Evolutionary conservation across 2,113 vertebrate species (phyloP).

Genomic region (Carassius gibelio): DNA sequence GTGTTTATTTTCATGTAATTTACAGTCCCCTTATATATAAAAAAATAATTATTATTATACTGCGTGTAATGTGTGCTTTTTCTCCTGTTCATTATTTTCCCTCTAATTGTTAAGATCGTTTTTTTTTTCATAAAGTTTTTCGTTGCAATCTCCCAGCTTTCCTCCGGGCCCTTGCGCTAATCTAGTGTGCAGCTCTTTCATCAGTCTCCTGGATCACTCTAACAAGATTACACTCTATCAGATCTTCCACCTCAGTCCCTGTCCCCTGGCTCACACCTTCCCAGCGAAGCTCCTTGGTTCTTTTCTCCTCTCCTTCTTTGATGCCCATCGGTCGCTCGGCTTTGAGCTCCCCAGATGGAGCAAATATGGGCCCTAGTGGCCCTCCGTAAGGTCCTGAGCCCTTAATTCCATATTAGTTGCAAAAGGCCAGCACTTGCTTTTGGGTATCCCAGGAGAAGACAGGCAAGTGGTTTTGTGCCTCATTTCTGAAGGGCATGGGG

Average conservation of each 20-base stretch:
- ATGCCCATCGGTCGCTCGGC: slow-evolving; percentile 69
- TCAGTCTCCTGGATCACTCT: slow-evolving; percentile 57
- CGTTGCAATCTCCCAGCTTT: not conserved
- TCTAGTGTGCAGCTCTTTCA: slow-evolving; percentile 48
- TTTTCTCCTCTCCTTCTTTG: slow-evolving; percentile 55
- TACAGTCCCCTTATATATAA: not conserved
- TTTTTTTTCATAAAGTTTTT: not conserved
- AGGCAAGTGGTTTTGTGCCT: slow-evolving; percentile 76
- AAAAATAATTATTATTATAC: not conserved
- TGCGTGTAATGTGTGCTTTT: not conserved
- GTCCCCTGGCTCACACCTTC: slow-evolving; percentile 27
- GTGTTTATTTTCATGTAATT: slow-evolving; percentile 29
- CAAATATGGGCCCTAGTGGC: slow-evolving; percentile 77
- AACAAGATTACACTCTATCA: slow-evolving; percentile 68
- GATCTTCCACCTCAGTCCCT: slow-evolving; percentile 52
- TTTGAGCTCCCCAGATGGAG: slow-evolving; percentile 79
- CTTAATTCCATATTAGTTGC: slow-evolving; percentile 81
- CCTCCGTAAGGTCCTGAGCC: slow-evolving; percentile 75
- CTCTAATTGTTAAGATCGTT: not conserved
- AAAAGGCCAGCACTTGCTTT: slow-evolving; percentile 79
- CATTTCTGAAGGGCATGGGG: slow-evolving; percentile 70
- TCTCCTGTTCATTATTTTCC: not conserved
- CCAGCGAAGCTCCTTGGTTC: slow-evolving; percentile 28
- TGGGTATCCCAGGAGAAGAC: slow-evolving; percentile 76
- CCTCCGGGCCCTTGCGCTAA: slow-evolving; percentile 8